Evolutionary conservation across 2,888 invertebrate genomes (phyloP), one percentile per base, ranked within the genome.

Genomic region (Lobophora halterata): DNA sequence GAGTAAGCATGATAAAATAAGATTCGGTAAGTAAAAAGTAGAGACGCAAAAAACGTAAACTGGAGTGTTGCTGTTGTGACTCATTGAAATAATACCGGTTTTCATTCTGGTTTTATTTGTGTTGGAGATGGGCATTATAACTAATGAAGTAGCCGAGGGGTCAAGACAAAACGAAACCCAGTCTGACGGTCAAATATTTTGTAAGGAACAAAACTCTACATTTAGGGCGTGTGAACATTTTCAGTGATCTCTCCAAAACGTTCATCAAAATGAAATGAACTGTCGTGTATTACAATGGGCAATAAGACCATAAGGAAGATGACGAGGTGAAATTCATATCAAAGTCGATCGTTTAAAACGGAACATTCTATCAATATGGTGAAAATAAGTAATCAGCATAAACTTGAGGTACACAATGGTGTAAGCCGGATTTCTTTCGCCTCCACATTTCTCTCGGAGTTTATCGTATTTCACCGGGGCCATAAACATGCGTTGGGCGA

Each of bases 351-450:
- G 60, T 73, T 76, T 66, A 65, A 72, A 71, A 65, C 55, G 61
- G 59, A 65, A 60, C n/a, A n/a, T n/a, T n/a, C 54, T 56, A 73
- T 79, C 69, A 67, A 72, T 77, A 74, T 74, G 79, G 78, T 79
- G 77, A 79, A 79, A 80, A 82, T 81, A 82, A 77, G 79, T 81
- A 79, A 83, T 82, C 81, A 82, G 72, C 79, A 79, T 81, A 82
- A 83, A 81, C 72, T 78, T 75, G 79, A 77, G 68, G 65, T 57
- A 58, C 67, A 78, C 78, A 79, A 79, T 79, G 73, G 76, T 68
- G 69, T 75, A 74, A 74, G 72, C 65, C 65, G 70, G 76, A 79
- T 79, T 83, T 82, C 80, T 86, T 82, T 81, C 75, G 79, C 75
- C 73, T 79, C 75, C 73, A 74, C 77, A 72, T 79, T 77, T 81